These are phyloP conservation scores for Geophilus truncorum DNA, from an alignment of 2,888 invertebrate species.

Conservation along the genomic window DNA sequence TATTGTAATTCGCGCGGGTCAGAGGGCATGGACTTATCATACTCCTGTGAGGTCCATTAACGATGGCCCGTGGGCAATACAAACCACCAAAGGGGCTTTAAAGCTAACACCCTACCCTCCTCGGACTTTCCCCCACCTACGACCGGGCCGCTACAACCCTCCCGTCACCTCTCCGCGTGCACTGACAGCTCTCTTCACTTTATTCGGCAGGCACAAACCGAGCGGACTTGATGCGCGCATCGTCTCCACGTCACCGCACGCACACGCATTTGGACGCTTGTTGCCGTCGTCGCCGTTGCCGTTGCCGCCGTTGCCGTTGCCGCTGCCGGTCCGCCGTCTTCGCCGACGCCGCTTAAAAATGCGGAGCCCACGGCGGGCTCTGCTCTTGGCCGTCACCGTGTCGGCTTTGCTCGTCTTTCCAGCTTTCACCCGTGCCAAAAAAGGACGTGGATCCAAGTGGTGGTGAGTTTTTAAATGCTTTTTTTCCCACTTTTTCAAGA, in stretches of 20 bases:
- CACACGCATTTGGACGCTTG: neutral
- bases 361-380: neutral
- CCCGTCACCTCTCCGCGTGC: neutral
- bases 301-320: too few species aligned
- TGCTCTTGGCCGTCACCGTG: neutral
- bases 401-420: slow-evolving; percentile 25
- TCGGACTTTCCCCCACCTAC: neutral
- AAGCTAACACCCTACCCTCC: neutral
- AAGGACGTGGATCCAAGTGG: slow-evolving; percentile 40
- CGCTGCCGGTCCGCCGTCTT: neutral
- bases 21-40: slow-evolving; percentile 1
- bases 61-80: neutral
- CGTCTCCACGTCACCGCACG: neutral
- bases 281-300: neutral
- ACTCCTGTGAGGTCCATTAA: slow-evolving; percentile 8
- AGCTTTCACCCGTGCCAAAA: slow-evolving; percentile 32
- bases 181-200: slow-evolving; percentile 16
- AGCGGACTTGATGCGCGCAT: slow-evolving; percentile 3
- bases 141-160: neutral
- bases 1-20: neutral
- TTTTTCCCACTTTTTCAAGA: too few species aligned
- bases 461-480: slow-evolving; percentile 38
- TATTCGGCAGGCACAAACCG: neutral
- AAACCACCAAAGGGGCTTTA: neutral
- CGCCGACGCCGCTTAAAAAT: neutral